Conservation (phyloP, 1,140 invertebrate genomes). For the Tigriopus japonicus region DNA sequence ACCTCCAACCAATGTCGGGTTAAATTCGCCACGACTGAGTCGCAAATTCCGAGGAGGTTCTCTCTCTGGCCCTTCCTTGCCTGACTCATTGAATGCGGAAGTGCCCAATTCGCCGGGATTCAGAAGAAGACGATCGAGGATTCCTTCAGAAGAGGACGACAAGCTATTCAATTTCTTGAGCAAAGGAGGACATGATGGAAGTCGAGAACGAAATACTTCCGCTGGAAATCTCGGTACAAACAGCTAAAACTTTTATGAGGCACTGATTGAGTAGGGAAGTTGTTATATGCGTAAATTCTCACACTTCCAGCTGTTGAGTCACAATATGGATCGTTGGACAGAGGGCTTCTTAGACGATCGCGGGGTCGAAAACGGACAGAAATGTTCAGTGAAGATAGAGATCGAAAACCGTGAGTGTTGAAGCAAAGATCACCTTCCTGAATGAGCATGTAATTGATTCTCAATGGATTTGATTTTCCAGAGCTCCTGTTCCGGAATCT, state of each 20-base stretch:
- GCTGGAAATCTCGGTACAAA: conserved; percentile 34
- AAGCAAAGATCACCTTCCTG: no score
- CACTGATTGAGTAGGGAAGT: neutral
- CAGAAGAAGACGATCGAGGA: conserved; percentile 50
- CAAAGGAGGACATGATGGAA: conserved; percentile 46
- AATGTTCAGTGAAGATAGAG: conserved; percentile 44
- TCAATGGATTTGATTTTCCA: conserved; percentile 21
- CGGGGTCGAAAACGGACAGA: conserved; percentile 43
- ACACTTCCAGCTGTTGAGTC: neutral
- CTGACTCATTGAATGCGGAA: neutral
- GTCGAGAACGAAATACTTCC: conserved; percentile 63
- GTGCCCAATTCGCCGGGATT: conserved; percentile 23
- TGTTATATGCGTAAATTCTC: neutral
- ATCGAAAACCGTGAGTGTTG: conserved; percentile 3
- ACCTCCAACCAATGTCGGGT: neutral
- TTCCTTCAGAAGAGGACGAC: conserved; percentile 64
- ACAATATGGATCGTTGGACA: conserved; percentile 37
- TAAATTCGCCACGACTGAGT: conserved; percentile 3
- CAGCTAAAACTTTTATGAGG: neutral
- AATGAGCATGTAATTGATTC: no score
- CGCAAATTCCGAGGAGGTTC: conserved; percentile 6
- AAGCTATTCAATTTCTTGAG: conserved; percentile 67
- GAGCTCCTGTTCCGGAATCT: conserved; percentile 2
- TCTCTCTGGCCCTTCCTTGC: conserved; percentile 5
- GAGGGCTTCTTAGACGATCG: conserved; percentile 64